Evolutionary conservation across 2,888 invertebrate genomes (phyloP).

Genomic region (Leptogaster cylindrica): DNA sequence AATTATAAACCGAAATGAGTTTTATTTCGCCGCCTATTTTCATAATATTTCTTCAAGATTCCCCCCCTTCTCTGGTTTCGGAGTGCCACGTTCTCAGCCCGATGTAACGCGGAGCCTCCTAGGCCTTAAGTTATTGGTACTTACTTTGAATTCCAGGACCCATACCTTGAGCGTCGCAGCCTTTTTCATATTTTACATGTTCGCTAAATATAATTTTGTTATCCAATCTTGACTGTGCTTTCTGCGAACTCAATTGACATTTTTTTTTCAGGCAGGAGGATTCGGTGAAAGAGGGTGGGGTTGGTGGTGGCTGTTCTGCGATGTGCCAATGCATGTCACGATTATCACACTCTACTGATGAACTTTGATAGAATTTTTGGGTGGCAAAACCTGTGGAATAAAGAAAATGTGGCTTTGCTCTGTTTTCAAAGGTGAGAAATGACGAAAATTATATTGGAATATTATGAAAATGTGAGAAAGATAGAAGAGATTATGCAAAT

Average conservation of each 20-base stretch:
- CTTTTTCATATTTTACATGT: slow-evolving; percentile 25
- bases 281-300: neutral
- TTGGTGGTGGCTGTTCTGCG: neutral
- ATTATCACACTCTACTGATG: slow-evolving; percentile 34
- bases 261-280: slow-evolving; percentile 1
- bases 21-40: slow-evolving; percentile 39
- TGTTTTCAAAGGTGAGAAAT: slow-evolving; percentile 4
- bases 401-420: slow-evolving; percentile 9
- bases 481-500: slow-evolving; percentile 38
- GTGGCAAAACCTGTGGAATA: slow-evolving; percentile 20
- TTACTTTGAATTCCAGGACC: slow-evolving; percentile 13
- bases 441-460: slow-evolving; percentile 18
- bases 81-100: neutral
- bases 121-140: slow-evolving; percentile 29
- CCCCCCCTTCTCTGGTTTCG: slow-evolving; percentile 2
- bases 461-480: slow-evolving; percentile 32
- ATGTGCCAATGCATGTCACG: slow-evolving; percentile 37
- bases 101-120: slow-evolving; percentile 2
- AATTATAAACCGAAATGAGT: slow-evolving; percentile 40
- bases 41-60: slow-evolving; percentile 32
- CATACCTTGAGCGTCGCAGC: neutral
- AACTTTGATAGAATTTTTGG: slow-evolving; percentile 37
- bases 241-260: slow-evolving; percentile 36
- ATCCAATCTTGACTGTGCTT: slow-evolving; percentile 24
- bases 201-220: slow-evolving; percentile 27